Evolutionary conservation across 2,797 vertebrate species (phyloP).

Genomic region (Sphaeramia orbicularis): DNA sequence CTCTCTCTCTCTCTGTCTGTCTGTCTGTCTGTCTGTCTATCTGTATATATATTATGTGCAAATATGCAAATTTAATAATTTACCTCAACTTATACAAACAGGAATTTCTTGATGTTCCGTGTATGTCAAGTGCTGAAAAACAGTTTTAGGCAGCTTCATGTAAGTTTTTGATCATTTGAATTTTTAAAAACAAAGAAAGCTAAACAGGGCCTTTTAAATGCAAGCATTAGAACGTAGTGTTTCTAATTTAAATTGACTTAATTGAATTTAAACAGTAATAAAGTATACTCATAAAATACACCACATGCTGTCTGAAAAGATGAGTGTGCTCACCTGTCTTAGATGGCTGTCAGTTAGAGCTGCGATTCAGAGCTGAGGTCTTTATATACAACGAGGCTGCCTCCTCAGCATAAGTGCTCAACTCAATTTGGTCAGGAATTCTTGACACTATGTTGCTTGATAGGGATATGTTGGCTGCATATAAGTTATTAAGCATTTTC

Average conservation of each 20-base stretch:
- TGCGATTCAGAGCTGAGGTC: constrained; percentile 21
- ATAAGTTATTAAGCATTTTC: constrained; percentile 12
- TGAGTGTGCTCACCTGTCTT: constrained; percentile 44
- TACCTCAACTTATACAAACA: constrained; percentile 41
- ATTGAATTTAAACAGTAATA: neutral
- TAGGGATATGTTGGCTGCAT: constrained; percentile 28
- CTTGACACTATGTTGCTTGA: constrained; percentile 49
- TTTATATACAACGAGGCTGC: constrained; percentile 51
- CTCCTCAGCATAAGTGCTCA: constrained; percentile 34
- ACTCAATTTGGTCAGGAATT: constrained; percentile 68
- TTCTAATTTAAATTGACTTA: too few relatives aligned
- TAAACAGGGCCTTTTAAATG: too few relatives aligned
- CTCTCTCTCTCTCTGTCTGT: too few relatives aligned
- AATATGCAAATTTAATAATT: neutral
- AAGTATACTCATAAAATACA: neutral
- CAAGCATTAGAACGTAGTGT: neutral
- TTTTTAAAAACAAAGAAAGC: too few relatives aligned
- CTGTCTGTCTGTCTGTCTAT: too few relatives aligned
- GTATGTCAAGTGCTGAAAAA: constrained; percentile 24
- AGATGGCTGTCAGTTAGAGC: constrained; percentile 46
- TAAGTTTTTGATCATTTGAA: neutral
- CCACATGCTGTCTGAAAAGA: neutral
- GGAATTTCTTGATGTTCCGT: constrained; percentile 14
- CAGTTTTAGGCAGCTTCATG: neutral
- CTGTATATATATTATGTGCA: too few relatives aligned